These are phyloP conservation scores for Luidia sarsii DNA, from an alignment of 53 echinoderm and acorn worm genomes.

Conservation along the genomic window DNA sequence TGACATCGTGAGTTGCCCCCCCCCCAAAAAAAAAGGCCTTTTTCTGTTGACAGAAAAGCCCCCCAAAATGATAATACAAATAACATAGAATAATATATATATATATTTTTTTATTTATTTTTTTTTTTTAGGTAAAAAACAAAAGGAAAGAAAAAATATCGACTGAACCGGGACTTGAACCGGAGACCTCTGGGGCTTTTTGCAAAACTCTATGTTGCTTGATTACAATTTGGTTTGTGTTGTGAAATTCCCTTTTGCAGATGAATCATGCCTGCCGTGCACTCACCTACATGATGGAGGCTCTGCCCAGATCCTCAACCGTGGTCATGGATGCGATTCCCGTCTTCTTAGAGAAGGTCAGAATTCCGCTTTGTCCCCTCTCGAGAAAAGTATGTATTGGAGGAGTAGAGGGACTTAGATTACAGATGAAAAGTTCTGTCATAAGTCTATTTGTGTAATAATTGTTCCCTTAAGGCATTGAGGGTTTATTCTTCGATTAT, in stretches of 20 bases:
- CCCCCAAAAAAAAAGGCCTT: no score
- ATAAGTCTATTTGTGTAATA: neutral
- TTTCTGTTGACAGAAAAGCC: no score
- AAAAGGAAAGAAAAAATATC: no score
- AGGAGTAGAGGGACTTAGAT: neutral
- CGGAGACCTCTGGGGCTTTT: no score
- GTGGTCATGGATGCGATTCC: slow-evolving; percentile 98
- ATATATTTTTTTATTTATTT: no score
- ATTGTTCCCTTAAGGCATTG: neutral
- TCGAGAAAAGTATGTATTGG: neutral
- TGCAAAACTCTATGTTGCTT: no score
- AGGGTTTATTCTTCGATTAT: no score
- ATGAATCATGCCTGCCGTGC: slow-evolving; percentile 99
- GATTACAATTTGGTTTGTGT: no score
- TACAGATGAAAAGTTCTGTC: neutral
- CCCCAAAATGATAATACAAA: neutral
- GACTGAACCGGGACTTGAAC: no score
- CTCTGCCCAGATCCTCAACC: slow-evolving; percentile 87
- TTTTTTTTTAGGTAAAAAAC: no score
- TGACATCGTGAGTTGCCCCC: slow-evolving; percentile 84
- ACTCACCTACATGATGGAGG: slow-evolving; percentile 99
- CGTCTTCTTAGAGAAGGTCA: slow-evolving; percentile 93
- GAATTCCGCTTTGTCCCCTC: neutral
- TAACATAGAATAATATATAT: neutral
- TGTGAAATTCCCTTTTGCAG: slow-evolving; percentile 46